Base-by-base conservation (phyloP, 1,140 invertebrate species). In the Apis mellifera region DNA sequence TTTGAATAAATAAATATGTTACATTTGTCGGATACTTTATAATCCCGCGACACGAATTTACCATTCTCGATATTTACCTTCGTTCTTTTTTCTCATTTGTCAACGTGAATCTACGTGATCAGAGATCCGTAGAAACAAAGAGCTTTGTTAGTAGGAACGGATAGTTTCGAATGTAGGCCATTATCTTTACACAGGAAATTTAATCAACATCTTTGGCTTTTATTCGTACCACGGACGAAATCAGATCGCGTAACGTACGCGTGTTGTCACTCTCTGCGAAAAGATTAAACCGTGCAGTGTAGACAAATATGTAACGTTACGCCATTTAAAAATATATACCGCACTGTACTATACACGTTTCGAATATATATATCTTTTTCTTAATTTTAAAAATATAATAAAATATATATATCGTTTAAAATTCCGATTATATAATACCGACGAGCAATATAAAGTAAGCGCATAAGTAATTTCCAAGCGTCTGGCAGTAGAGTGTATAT, bases 151-250 rank as follows among this genome's bases (percentile, higher is more conserved):
- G 12, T 52, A 60, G 23, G 57, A 72, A 32, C 60, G 50, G 19
- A 64, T 79, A 68, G 57, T 50, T 72, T 57, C 69, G 32, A 79
- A 79, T 79, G 70, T 66, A 60, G 77, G 48, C 68, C 48, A 62
- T 72, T 79, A 79, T 72, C 77, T 72, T 62, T 54, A 21, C 57
- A 62, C 69, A 79, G 77, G 69, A 79, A 79, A 72, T 79, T 79
- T 72, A 79, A 79, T 79, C 77, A 72, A 42, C 77, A 79, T 72
- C 57, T 79, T 79, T 72, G 23, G 9, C 55, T 71, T 78, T 71
- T 78, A 78, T 78, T 60, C 66, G 59, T 60, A 32, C 68, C 48
- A 59, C 23, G 68, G 59, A 71, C 77, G 69, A 62, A 79, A 79
- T 72, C 77, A 42, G 48, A 60, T 32, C 77, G 68, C 26, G 77